Evolutionary conservation across 1,140 invertebrate genomes (phyloP).

Genomic region (Meloidogyne exigua): DNA sequence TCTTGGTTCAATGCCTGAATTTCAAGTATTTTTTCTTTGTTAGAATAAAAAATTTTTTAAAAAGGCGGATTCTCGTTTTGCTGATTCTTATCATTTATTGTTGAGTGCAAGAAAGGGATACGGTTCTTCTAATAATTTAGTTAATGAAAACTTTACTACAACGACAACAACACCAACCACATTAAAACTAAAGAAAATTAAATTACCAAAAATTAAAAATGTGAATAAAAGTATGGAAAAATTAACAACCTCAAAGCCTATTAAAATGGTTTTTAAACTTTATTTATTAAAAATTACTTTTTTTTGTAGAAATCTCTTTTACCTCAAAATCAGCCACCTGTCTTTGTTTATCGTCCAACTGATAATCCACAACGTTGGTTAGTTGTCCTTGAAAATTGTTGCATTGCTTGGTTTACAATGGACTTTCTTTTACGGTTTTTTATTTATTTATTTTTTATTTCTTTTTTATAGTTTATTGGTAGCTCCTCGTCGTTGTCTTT

Average conservation of each 20-base stretch:
- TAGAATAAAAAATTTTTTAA: no score
- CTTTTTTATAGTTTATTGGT: slow-evolving; percentile 48
- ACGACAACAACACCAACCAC: not conserved
- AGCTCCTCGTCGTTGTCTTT: slow-evolving; percentile 64
- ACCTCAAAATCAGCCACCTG: no score
- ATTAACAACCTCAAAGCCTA: not conserved
- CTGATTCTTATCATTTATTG: slow-evolving; percentile 53
- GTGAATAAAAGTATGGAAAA: not conserved
- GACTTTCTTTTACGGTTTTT: slow-evolving; percentile 25
- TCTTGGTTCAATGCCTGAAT: slow-evolving; percentile 62
- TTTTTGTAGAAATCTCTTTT: not conserved
- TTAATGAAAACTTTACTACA: not conserved
- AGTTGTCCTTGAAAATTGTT: slow-evolving; percentile 61
- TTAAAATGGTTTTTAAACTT: not conserved
- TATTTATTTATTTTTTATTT: slow-evolving; percentile 14
- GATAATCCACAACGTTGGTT: slow-evolving; percentile 51
- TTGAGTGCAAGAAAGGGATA: slow-evolving; percentile 30
- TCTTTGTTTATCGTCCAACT: slow-evolving; percentile 56
- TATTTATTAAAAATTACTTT: not conserved
- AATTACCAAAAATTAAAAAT: not conserved
- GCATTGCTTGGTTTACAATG: slow-evolving; percentile 66
- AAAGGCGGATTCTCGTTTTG: slow-evolving; percentile 49
- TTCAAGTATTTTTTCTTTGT: slow-evolving; percentile 40
- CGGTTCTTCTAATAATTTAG: not conserved
- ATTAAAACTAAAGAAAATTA: not conserved